Conservation (phyloP, 2,888 invertebrate genomes). For the Monoplex corrugatus region DNA sequence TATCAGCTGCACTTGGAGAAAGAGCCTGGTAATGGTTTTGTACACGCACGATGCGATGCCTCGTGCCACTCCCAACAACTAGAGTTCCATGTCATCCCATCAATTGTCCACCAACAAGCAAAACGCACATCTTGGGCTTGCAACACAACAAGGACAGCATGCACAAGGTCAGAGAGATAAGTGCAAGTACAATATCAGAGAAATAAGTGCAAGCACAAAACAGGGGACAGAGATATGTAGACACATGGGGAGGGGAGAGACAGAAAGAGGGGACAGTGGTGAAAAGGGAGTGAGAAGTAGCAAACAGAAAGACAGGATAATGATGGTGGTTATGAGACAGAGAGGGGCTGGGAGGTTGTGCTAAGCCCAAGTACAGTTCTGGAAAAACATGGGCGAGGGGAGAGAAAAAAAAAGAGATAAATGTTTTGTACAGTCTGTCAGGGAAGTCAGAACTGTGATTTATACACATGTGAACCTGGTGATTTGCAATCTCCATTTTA, state of each 20-base stretch:
- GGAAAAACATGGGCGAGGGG: not conserved
- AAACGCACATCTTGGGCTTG: not conserved
- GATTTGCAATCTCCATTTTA: not conserved
- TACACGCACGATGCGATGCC: not conserved
- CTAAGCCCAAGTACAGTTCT: not conserved
- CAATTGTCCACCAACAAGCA: not conserved
- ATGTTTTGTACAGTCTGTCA: not conserved
- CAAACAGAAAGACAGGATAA: not conserved
- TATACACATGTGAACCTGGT: not conserved
- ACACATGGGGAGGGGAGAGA: too few species aligned
- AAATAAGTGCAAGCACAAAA: too few species aligned
- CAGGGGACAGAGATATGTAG: too few species aligned
- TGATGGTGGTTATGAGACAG: not conserved
- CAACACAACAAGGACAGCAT: not conserved
- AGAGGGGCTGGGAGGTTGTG: not conserved
- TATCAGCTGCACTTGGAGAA: conserved; percentile 42
- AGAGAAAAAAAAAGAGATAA: not conserved
- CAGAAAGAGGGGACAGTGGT: too few species aligned
- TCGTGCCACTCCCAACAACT: not conserved
- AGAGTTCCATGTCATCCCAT: not conserved
- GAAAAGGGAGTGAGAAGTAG: not conserved
- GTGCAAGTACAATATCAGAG: too few species aligned
- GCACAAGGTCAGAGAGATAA: too few species aligned
- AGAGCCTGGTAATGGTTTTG: conserved; percentile 17
- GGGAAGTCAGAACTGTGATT: not conserved